Evolutionary conservation across 1,140 invertebrate genomes (phyloP), one percentile per base, ranked within the genome.

Genomic region (Heliconius melpomene): DNA sequence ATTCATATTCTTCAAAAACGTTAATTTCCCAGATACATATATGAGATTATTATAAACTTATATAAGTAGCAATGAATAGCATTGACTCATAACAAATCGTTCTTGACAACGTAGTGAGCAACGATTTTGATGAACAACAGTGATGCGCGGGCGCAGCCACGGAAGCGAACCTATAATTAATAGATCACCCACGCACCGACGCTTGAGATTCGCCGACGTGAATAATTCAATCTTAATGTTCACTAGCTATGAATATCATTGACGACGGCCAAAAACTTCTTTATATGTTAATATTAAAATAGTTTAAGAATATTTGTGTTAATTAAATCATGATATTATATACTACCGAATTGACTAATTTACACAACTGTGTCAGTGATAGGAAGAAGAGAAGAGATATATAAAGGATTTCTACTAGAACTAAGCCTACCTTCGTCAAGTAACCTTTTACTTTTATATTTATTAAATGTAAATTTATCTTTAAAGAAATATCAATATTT

Each of bases 141-240:
- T 74, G 82, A 81, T 82, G 82, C 82, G 82, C 82, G 80, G 82
- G 80, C 82, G 82, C 79, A 78, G 84, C 82, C 86, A 83, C 88
- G 89, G 88, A 90, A 90, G 86, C 86, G 70, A 77, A 84, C 79
- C 73, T 50, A 79, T 80, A 85, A 90, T 89, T 89, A 89, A 89
- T 88, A 84, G 82, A 79, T 85, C 89, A 80, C 89, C 89, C 82
- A 90, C 89, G 82, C 85, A 66, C 80, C 76, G 75, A 76, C 80
- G 77, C 81, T 80, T 87, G 84, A 84, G 84, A 87, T 79, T 81
- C 78, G 85, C 86, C 86, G 88, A 86, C 84, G 81, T 81, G 75
- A 81, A 81, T 84, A 83, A 79, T 82, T 80, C 82, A 78, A 83
- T 77, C 79, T 79, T 75, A 79, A 83, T 81, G 79, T 79, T 81